These are phyloP conservation scores for Copsychus sechellarum DNA, from an alignment of 2,113 vertebrate genomes.

Conservation along the genomic window DNA sequence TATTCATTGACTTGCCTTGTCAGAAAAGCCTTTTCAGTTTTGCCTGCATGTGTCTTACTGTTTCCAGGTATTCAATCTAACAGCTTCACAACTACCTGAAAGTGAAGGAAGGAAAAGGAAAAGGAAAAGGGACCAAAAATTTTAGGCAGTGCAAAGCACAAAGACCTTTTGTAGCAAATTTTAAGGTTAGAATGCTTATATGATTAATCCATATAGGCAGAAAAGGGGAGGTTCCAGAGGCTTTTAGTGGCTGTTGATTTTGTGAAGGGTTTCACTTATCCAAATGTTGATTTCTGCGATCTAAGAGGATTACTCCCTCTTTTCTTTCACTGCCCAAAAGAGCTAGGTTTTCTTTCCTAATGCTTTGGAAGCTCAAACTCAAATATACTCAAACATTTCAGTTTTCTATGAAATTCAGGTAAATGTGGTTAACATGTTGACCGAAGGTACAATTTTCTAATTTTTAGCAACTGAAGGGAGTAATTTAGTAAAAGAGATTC, in stretches of 20 bases:
- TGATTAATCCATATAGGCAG: not conserved
- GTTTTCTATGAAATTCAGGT: not conserved
- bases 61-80: not conserved
- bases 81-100: not conserved
- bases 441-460: not conserved
- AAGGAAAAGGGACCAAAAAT: not conserved
- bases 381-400: not conserved
- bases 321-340: not conserved
- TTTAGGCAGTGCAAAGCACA: not conserved
- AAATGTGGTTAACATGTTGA: not conserved
- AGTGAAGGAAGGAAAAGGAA: not conserved
- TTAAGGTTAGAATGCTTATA: not conserved
- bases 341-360: not conserved
- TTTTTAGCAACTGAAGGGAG: not conserved
- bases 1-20: constrained; percentile 40
- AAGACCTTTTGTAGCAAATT: not conserved
- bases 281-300: not conserved
- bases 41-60: not conserved
- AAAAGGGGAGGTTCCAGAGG: not conserved
- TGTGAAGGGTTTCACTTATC: not conserved
- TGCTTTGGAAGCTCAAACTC: not conserved
- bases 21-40: constrained; percentile 36
- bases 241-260: not conserved
- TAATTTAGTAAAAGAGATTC: not conserved
- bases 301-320: not conserved